Conservation (phyloP, 2,113 vertebrate species). For the Rhombomys opimus region DNA sequence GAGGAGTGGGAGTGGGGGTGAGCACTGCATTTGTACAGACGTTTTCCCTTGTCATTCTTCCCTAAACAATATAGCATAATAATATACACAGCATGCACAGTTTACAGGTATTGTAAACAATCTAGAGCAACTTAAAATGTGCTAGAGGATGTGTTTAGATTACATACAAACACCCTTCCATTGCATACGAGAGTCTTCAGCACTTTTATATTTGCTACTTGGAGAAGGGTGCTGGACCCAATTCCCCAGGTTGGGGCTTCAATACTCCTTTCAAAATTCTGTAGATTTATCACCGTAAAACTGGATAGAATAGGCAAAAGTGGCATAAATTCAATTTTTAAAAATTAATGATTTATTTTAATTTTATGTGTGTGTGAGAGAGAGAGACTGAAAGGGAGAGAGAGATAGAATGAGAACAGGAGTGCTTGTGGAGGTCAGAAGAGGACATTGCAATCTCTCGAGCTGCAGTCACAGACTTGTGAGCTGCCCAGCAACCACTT, state of each 20-base stretch:
- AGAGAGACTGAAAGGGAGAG: neutral
- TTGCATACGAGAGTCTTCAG: neutral
- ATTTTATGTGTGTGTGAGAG: neutral
- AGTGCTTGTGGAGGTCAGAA: neutral
- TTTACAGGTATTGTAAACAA: neutral
- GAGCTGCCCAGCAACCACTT: neutral
- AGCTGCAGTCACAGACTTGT: neutral
- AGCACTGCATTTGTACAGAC: neutral
- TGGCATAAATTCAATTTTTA: neutral
- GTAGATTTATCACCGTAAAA: slow-evolving; percentile 12
- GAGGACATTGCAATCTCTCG: neutral
- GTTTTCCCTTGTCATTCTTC: neutral
- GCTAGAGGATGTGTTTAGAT: neutral
- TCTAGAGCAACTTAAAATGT: neutral
- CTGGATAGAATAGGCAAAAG: neutral
- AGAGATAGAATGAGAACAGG: neutral
- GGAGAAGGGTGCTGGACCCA: neutral
- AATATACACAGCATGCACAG: neutral
- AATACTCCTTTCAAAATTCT: neutral
- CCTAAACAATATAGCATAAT: neutral
- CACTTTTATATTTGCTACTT: too few species aligned
- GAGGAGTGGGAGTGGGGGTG: too few species aligned
- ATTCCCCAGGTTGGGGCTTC: neutral
- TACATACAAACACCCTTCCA: neutral
- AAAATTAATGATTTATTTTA: neutral